phyloP scores from a whole-genome alignment of 2,797 vertebrate species.

The Melanogrammus aeglefinus region DNA sequence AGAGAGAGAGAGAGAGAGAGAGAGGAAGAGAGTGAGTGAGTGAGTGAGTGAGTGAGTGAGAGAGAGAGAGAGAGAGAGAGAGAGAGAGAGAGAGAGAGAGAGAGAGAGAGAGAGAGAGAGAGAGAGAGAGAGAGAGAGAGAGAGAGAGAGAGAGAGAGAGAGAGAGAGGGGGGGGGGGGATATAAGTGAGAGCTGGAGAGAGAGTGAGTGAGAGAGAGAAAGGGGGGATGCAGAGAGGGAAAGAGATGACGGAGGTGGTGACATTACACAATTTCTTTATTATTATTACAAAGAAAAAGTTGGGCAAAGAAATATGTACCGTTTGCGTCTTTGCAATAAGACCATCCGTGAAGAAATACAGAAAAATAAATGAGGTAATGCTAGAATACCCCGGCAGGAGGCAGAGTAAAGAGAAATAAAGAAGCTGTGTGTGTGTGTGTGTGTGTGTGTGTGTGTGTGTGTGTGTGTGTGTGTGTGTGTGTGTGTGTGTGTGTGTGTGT shows the following conservation, averaged over 20 bases:
- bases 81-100: slow-evolving; percentile 14
- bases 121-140: background rate
- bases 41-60: background rate
- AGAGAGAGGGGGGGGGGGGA: background rate
- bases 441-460: slow-evolving; percentile 8
- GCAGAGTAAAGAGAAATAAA: slow-evolving; percentile 24
- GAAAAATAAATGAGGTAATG: background rate
- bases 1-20: background rate
- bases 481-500: background rate
- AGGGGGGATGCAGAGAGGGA: background rate
- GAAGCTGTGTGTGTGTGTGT: slow-evolving; percentile 19
- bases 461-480: slow-evolving; percentile 18
- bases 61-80: background rate
- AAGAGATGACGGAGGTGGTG: background rate
- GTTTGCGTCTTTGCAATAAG: background rate
- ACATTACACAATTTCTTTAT: background rate
- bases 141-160: background rate
- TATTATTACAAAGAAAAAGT: background rate
- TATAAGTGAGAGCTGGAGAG: slow-evolving; percentile 63
- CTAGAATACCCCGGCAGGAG: background rate
- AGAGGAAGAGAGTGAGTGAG: background rate
- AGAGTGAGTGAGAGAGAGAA: background rate
- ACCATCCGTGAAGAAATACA: background rate
- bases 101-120: background rate
- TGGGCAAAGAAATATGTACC: background rate